Conservation (phyloP, 2,797 vertebrate species). For the Silurus aristotelis region DNA sequence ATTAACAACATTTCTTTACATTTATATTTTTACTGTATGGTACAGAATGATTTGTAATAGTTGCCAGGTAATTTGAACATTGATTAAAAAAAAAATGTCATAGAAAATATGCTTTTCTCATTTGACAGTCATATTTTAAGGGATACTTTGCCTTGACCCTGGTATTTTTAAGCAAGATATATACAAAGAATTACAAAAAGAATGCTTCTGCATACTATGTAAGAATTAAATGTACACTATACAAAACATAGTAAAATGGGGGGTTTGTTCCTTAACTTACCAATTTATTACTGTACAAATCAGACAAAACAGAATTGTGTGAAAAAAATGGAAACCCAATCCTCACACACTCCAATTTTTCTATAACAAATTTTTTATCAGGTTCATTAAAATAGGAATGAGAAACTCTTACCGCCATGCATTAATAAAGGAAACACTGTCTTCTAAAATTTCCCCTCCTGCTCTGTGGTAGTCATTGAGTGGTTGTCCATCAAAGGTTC, state of each 20-base stretch:
- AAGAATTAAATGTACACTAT: background rate
- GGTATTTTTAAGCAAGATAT: background rate
- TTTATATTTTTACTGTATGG: background rate
- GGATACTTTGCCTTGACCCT: background rate
- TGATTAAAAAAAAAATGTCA: too few species aligned
- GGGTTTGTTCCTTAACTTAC: background rate
- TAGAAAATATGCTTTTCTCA: background rate
- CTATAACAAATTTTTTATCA: background rate
- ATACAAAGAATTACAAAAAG: background rate
- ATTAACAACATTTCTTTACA: background rate
- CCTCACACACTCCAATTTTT: background rate
- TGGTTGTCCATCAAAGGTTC: conserved; percentile 72
- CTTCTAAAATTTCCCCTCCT: conserved; percentile 39
- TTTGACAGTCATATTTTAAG: background rate
- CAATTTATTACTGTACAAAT: background rate
- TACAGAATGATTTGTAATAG: background rate
- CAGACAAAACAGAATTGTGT: background rate
- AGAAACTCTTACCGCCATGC: conserved; percentile 71
- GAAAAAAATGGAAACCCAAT: background rate
- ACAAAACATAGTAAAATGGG: background rate
- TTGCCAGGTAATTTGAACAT: background rate
- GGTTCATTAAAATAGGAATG: background rate
- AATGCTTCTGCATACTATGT: background rate
- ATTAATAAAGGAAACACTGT: conserved; percentile 68
- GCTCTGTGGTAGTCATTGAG: conserved; percentile 73